A percentile compares a stretch with the other conserved stretches of the same genome.
These are phyloP conservation scores for Thaumetopoea pityocampa DNA, from an alignment of 1,140 invertebrate species.

Conservation along the genomic window DNA sequence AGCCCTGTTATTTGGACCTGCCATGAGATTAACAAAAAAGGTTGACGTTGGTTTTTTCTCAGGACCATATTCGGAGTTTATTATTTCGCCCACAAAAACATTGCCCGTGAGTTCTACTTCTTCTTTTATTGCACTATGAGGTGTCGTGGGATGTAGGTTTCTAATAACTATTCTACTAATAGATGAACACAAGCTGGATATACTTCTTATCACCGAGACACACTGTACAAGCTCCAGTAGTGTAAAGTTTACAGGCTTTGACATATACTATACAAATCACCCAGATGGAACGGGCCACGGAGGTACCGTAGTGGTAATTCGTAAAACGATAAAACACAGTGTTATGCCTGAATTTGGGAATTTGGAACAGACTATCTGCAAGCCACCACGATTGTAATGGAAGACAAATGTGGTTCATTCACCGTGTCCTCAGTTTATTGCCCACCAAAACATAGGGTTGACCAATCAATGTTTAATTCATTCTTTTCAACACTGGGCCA, in stretches of 20 bases:
- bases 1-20: no score
- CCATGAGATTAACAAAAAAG: no score
- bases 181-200: constrained; percentile 13
- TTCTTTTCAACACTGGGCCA: constrained; percentile 12
- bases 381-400: constrained; percentile 13
- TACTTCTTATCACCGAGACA: constrained; percentile 19
- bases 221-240: constrained; percentile 7
- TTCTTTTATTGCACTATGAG: no score
- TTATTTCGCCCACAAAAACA: no score
- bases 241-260: constrained; percentile 7
- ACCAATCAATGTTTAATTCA: background rate
- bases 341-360: background rate
- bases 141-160: no score
- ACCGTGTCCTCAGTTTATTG: constrained; percentile 17
- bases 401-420: background rate
- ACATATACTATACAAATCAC: no score
- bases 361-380: constrained; percentile 6
- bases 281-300: no score
- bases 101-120: no score
- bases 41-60: no score
- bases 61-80: no score
- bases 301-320: constrained; percentile 16
- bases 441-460: constrained; percentile 14
- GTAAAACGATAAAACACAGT: constrained; percentile 15
- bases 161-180: no score